phyloP scores from a whole-genome alignment of 1,140 invertebrate species.

The Drosophila pachea region DNA sequence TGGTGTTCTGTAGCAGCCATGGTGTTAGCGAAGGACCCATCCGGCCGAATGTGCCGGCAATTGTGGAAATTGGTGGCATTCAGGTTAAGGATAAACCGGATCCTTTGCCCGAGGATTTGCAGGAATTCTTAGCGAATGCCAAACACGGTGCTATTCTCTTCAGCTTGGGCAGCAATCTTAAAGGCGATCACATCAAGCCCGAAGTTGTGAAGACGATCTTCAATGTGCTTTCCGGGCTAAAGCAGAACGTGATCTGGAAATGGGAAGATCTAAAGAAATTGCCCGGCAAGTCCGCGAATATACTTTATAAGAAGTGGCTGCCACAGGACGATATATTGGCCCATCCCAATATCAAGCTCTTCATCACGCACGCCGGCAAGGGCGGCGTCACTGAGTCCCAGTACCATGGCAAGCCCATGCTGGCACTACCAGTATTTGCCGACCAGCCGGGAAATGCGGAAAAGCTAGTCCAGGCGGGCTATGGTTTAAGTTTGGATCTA shows the following conservation, averaged over 20 bases:
- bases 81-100: constrained; percentile 76
- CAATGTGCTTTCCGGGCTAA: constrained; percentile 79
- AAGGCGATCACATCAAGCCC: constrained; percentile 75
- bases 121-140: constrained; percentile 79
- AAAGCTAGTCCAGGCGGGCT: constrained; percentile 79
- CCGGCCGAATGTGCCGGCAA: constrained; percentile 72
- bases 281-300: constrained; percentile 81
- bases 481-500: constrained; percentile 78
- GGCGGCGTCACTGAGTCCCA: constrained; percentile 85
- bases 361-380: constrained; percentile 87
- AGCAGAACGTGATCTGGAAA: constrained; percentile 83
- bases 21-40: constrained; percentile 69
- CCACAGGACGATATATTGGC: constrained; percentile 85
- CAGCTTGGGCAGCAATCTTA: constrained; percentile 82
- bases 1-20: constrained; percentile 67
- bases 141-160: constrained; percentile 82
- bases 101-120: constrained; percentile 79
- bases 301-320: constrained; percentile 84
- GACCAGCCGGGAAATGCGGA: constrained; percentile 83
- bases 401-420: constrained; percentile 85
- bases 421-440: constrained; percentile 84
- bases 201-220: constrained; percentile 78
- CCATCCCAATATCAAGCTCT: constrained; percentile 84
- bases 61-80: constrained; percentile 79
- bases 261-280: constrained; percentile 80